Evolutionary conservation across 2,113 vertebrate species (phyloP).

Genomic region (Ochotona princeps): DNA sequence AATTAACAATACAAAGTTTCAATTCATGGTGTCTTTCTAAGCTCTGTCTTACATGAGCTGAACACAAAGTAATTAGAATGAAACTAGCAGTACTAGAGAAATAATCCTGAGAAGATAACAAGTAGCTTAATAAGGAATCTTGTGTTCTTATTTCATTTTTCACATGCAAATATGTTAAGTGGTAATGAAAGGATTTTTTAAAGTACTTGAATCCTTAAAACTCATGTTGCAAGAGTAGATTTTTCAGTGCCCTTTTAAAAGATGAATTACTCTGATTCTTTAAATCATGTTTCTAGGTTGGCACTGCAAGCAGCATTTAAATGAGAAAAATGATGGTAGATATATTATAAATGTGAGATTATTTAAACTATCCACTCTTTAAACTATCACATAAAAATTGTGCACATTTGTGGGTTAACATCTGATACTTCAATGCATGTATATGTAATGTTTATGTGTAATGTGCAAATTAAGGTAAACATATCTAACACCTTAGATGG

Average conservation of each 20-base stretch:
- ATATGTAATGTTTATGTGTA: too few species aligned
- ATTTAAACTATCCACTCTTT: not conserved
- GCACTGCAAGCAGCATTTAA: constrained; percentile 23
- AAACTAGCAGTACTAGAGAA: constrained; percentile 5
- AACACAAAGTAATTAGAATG: constrained; percentile 18
- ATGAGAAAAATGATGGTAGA: not conserved
- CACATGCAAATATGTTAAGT: constrained; percentile 52
- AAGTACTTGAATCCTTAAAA: constrained; percentile 30
- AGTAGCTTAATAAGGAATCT: constrained; percentile 34
- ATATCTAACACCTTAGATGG: too few species aligned
- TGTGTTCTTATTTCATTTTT: constrained; percentile 47
- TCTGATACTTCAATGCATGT: too few species aligned
- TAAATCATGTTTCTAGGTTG: constrained; percentile 47
- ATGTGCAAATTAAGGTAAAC: too few species aligned
- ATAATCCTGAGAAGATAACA: constrained; percentile 36
- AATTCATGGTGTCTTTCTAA: not conserved
- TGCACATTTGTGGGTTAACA: too few species aligned
- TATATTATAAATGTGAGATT: not conserved
- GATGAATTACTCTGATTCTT: constrained; percentile 16
- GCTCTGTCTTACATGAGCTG: constrained; percentile 33
- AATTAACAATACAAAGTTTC: not conserved
- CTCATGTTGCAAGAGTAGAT: constrained; percentile 10
- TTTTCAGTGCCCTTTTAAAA: constrained; percentile 40
- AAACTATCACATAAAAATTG: too few species aligned
- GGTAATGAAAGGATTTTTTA: constrained; percentile 50